Conservation (phyloP, 1,140 invertebrate genomes). For the Portunus trituberculatus region DNA sequence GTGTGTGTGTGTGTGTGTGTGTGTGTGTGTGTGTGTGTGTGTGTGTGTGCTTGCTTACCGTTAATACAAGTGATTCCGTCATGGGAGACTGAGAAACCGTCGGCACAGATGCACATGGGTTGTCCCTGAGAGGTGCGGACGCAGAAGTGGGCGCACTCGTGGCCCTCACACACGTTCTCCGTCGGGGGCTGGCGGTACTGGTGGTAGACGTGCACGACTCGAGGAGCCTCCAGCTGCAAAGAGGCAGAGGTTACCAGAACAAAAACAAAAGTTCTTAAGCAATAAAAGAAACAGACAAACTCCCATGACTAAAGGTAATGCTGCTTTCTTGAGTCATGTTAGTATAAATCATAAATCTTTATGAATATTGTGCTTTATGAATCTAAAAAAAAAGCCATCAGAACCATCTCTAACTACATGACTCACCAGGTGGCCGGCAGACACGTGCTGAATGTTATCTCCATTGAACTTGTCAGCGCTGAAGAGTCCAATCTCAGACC, state of each 20-base stretch:
- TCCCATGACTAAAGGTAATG: too few species aligned
- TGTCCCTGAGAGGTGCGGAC: slow-evolving; percentile 80
- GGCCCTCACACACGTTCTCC: slow-evolving; percentile 80
- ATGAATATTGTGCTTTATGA: too few species aligned
- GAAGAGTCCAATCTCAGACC: slow-evolving; percentile 92
- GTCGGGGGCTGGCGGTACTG: slow-evolving; percentile 94
- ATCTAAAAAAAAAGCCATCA: too few species aligned
- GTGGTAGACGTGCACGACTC: slow-evolving; percentile 98
- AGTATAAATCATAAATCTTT: too few species aligned
- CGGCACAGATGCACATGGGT: slow-evolving; percentile 63
- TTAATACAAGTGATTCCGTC: slow-evolving; percentile 51
- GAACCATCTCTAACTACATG: neutral
- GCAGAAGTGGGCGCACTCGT: slow-evolving; percentile 83
- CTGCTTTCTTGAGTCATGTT: too few species aligned
- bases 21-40: too few species aligned
- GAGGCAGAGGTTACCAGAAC: neutral
- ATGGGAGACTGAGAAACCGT: slow-evolving; percentile 42
- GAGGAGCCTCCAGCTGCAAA: slow-evolving; percentile 87
- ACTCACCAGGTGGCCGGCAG: slow-evolving; percentile 87
- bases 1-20: too few species aligned
- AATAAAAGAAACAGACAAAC: neutral
- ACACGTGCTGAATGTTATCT: slow-evolving; percentile 86
- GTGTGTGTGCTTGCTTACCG: too few species aligned
- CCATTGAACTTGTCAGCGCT: slow-evolving; percentile 88
- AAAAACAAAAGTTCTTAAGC: neutral